Conservation (phyloP, 2,797 vertebrate genomes). For the Ptychobarbus kaznakovi region DNA sequence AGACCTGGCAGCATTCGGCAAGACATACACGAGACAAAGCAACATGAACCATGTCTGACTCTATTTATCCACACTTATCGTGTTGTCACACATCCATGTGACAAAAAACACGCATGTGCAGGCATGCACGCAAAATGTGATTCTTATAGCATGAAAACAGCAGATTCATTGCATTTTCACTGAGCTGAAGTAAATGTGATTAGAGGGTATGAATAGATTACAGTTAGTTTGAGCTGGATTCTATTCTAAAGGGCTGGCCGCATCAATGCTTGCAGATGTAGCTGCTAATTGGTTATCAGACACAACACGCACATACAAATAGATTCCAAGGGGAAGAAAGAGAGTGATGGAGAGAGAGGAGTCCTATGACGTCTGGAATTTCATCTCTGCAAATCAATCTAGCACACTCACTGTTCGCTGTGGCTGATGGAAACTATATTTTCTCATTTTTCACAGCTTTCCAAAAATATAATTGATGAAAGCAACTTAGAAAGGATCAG, state of each 20-base stretch:
- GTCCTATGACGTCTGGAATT: slow-evolving; percentile 14
- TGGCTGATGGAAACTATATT: slow-evolving; percentile 27
- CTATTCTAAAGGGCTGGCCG: slow-evolving; percentile 27
- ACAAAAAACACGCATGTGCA: neutral
- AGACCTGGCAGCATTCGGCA: neutral
- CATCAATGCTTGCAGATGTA: slow-evolving; percentile 47
- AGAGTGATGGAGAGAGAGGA: neutral
- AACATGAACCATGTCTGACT: slow-evolving; percentile 20
- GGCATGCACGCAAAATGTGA: neutral
- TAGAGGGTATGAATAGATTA: slow-evolving; percentile 39
- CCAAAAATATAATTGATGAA: slow-evolving; percentile 38
- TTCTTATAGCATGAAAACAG: slow-evolving; percentile 4
- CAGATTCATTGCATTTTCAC: slow-evolving; percentile 15
- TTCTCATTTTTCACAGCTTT: slow-evolving; percentile 40
- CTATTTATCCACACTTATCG: slow-evolving; percentile 4
- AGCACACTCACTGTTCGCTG: slow-evolving; percentile 9
- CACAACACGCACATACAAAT: slow-evolving; percentile 30
- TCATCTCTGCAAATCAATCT: slow-evolving; percentile 30
- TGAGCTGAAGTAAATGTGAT: slow-evolving; percentile 37
- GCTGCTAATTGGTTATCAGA: slow-evolving; percentile 54
- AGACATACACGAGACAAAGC: slow-evolving; percentile 11
- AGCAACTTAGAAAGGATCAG: slow-evolving; percentile 33
- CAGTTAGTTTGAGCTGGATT: slow-evolving; percentile 28
- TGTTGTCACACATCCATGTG: slow-evolving; percentile 9
- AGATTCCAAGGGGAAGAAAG: neutral